Evolutionary conservation across 2,797 vertebrate genomes (phyloP), one percentile per base, ranked within the genome.

Genomic region (Alosa sapidissima): DNA sequence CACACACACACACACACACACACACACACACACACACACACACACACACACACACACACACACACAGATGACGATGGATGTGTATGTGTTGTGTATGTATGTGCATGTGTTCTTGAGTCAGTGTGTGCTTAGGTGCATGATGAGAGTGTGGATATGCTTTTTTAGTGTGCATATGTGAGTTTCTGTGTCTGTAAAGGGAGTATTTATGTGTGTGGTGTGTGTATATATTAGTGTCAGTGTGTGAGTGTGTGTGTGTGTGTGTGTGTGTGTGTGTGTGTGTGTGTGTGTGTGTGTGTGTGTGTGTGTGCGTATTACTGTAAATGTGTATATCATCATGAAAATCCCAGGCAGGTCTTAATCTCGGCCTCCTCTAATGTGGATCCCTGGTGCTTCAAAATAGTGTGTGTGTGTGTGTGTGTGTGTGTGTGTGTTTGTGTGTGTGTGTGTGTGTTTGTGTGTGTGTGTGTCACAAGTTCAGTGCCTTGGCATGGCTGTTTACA

Each of bases 401-500:
- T 60, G 55, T 60, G 19, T 21, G 60, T 28, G 33, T 78, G 83
- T 84, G 68, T 84, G 68, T 82, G 49, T 84, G 65, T 51, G 48
- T 75, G 68, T 60, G 55, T 60, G 19, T 21, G 60, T 28, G 33
- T 78, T 83, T 84, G 68, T 84, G 68, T 82, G 49, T 84, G 65
- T 51, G 48, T 75, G 68, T 75, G 52, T 55, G 13, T 55, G 60
- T 62, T 60, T n/a, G 60, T 62, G 60, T 62, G 60, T 84, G 87
- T 51, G 85, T 84, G 88, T 68, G 75, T 28, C 86, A 24, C 84
- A 33, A 88, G 82, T 87, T 83, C 86, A 55, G 81, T 52, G 81
- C 33, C 65, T 87, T 90, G 87, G 89, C 91, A 78, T 58, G 13
- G 85, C 86, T 89, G 89, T 88, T 89, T 88, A 88, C 89, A 89